Conservation (phyloP, 2,888 invertebrate genomes). For the Ectobius pallidus region DNA sequence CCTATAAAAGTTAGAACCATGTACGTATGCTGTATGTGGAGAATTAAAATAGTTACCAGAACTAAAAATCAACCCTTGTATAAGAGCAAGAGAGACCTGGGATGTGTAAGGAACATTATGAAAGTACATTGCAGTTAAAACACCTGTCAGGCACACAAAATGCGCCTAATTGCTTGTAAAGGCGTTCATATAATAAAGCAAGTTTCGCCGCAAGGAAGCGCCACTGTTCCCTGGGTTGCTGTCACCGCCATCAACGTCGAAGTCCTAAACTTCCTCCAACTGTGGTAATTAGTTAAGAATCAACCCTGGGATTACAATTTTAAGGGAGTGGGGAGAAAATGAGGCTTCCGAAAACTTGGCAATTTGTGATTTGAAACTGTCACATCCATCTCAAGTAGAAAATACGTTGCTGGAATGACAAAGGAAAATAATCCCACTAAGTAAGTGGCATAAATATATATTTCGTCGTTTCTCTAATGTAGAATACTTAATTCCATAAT, state of each 20-base stretch:
- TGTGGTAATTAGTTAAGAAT: conserved; percentile 22
- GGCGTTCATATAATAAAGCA: neutral
- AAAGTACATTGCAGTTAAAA: too few species aligned
- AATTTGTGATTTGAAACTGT: conserved; percentile 15
- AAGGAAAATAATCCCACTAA: too few species aligned
- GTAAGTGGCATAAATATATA: too few species aligned
- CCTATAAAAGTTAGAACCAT: too few species aligned
- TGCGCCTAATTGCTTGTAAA: conserved; percentile 1
- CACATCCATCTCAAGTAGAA: neutral
- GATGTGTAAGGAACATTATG: too few species aligned
- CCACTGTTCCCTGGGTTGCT: conserved; percentile 8
- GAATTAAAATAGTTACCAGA: too few species aligned
- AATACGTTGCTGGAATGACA: neutral
- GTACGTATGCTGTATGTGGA: too few species aligned
- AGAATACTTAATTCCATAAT: too few species aligned
- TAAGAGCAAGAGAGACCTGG: too few species aligned
- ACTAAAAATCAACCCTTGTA: too few species aligned
- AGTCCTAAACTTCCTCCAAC: conserved; percentile 19
- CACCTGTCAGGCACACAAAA: neutral
- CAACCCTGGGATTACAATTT: conserved; percentile 19
- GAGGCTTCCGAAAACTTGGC: neutral
- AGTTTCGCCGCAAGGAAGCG: neutral
- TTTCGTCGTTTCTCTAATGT: too few species aligned
- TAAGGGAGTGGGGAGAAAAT: conserved; percentile 19
- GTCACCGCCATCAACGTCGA: conserved; percentile 19